phyloP scores from a whole-genome alignment of 2,888 invertebrate genomes.

The Hydraecia micacea region DNA sequence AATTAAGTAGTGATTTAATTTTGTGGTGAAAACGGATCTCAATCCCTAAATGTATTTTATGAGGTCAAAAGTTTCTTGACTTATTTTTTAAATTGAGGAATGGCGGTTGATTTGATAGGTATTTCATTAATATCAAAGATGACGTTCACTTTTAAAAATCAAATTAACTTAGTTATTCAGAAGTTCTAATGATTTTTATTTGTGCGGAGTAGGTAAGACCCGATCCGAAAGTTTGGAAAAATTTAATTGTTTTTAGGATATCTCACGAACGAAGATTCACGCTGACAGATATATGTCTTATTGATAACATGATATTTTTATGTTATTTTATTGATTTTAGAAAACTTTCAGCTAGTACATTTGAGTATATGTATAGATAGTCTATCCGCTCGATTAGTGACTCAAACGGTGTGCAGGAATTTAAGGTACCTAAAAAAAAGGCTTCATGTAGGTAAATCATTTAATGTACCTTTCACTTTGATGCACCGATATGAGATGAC shows the following conservation, averaged over 20 bases:
- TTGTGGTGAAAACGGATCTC: not conserved
- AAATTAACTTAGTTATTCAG: slow-evolving; percentile 58
- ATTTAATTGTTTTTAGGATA: slow-evolving; percentile 35
- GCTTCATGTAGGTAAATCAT: too few species aligned
- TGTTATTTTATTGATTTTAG: too few species aligned
- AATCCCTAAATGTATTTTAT: not conserved
- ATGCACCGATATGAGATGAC: not conserved
- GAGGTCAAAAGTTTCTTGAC: not conserved
- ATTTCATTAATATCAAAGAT: slow-evolving; percentile 22
- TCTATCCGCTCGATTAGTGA: not conserved
- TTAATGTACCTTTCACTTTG: not conserved
- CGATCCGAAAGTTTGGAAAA: slow-evolving; percentile 35
- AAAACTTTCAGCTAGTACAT: too few species aligned
- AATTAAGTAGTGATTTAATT: not conserved
- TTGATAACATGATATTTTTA: not conserved
- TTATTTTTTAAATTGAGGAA: slow-evolving; percentile 8
- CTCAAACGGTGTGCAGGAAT: not conserved
- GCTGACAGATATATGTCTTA: slow-evolving; percentile 4
- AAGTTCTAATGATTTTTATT: slow-evolving; percentile 60
- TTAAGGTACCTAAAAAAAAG: not conserved
- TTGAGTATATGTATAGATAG: not conserved
- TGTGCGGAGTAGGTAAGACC: slow-evolving; percentile 14
- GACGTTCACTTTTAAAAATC: slow-evolving; percentile 33
- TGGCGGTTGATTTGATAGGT: slow-evolving; percentile 15
- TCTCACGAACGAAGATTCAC: not conserved